A percentile compares a stretch with the other conserved stretches of the same genome.
phyloP scores from a whole-genome alignment of 1,140 invertebrate species.

The Chionoecetes opilio region DNA sequence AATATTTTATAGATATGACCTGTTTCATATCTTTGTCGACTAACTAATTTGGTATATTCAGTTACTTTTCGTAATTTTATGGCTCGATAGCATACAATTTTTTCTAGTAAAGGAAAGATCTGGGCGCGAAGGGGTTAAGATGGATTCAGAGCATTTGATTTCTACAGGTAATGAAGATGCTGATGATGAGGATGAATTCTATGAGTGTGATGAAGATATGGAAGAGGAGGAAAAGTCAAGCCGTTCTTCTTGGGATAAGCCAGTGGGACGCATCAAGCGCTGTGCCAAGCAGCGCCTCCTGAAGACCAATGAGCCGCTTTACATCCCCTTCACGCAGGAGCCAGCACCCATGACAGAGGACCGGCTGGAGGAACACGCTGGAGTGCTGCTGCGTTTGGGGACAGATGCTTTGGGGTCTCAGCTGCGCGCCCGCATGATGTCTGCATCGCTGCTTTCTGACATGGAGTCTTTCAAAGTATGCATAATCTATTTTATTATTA shows the following conservation, averaged over 20 bases:
- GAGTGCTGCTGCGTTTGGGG: conserved; percentile 93
- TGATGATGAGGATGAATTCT: conserved; percentile 82
- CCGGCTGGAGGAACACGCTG: conserved; percentile 96
- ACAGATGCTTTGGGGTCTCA: conserved; percentile 92
- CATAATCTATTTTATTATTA: too few relatives aligned
- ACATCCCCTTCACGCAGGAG: conserved; percentile 94
- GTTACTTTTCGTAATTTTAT: too few relatives aligned
- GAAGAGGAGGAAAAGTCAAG: conserved; percentile 71
- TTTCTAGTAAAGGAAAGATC: too few relatives aligned
- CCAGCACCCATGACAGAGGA: conserved; percentile 97
- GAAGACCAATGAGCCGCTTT: conserved; percentile 89
- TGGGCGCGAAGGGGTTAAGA: too few relatives aligned
- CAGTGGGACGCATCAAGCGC: conserved; percentile 89
- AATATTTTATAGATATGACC: too few relatives aligned
- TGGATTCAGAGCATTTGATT: too few relatives aligned
- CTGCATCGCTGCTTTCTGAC: conserved; percentile 96
- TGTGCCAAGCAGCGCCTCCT: conserved; percentile 88
- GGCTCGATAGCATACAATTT: too few relatives aligned
- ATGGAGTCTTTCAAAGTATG: conserved; percentile 98
- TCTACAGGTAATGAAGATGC: conserved; percentile 63
- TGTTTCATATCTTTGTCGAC: too few relatives aligned
- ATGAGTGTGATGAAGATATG: conserved; percentile 81
- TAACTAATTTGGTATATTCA: too few relatives aligned
- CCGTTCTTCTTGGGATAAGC: conserved; percentile 87
- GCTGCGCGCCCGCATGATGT: conserved; percentile 96